Evolutionary conservation across 2,797 vertebrate species (phyloP), one percentile per base, ranked within the genome.

Genomic region (Pangasius macronema): DNA sequence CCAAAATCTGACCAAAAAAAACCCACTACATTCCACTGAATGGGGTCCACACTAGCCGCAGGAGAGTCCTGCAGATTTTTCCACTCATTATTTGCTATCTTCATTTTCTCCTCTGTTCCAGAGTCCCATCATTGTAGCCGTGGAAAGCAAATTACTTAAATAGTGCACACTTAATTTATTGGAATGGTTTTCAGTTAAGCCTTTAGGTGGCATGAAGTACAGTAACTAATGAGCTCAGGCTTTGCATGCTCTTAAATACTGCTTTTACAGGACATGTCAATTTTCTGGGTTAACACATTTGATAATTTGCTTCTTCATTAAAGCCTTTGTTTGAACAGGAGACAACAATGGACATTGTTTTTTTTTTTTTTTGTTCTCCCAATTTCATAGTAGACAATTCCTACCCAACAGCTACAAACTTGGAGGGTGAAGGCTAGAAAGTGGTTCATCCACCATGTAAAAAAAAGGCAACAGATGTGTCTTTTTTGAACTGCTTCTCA

Each of bases 381-480:
- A 59, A 5, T 13, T 80, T 39, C 10, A 33, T 39, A 22, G 61
- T 5, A 13, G 77, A 80, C 49, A 33, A 3, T 59, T 59, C 13
- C n/a, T 79, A 79, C 30, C 3, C 24, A n/a, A 61, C 36, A 20
- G 61, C 61, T 22, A 82, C 39, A 33, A 22, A 49, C 61, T 11
- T 65, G 24, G 20, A 53, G 30, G 75, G 30, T 33, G 49, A 30
- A 77, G 39, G 39, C 55, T 82, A 82, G 42, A 65, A 65, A 67
- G 36, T 82, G 59, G 24, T 30, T 83, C 67, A 18, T 46, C 27
- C 42, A 67, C 20, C 27, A 67, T n/a, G 33, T 33, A 83, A 22
- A 82, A 22, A 82, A 49, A 67, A 61, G 36, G n/a, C 61, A 67
- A 61, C 42, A 49, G 59, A 82, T 82, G 57, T 63, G 61, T 83